Conservation (phyloP, 1,140 invertebrate species). For the Philopotamus ludificatus region DNA sequence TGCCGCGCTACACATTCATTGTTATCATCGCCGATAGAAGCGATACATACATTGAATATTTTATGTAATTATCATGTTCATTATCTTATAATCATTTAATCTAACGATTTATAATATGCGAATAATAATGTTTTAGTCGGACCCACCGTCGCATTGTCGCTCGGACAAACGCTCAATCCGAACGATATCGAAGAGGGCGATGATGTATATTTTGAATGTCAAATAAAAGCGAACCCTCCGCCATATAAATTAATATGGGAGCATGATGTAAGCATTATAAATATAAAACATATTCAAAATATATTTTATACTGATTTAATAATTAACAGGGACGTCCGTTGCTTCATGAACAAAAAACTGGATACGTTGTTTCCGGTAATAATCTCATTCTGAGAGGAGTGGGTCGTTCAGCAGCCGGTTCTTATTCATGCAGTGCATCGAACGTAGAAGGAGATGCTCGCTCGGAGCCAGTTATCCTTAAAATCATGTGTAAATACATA, state of each 20-base stretch:
- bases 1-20: conserved; percentile 29
- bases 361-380: conserved; percentile 78
- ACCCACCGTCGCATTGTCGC: conserved; percentile 70
- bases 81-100: background rate
- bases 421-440: conserved; percentile 80
- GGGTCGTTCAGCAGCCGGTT: conserved; percentile 72
- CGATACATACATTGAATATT: conserved; percentile 28
- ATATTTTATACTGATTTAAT: conserved; percentile 1
- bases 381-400: conserved; percentile 77
- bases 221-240: conserved; percentile 75
- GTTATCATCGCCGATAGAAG: conserved; percentile 16
- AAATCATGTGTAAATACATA: conserved; percentile 76
- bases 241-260: conserved; percentile 74
- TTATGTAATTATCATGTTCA: conserved; percentile 31
- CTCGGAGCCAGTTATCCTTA: conserved; percentile 73
- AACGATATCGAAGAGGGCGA: conserved; percentile 81
- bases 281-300: conserved; percentile 5
- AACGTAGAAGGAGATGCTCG: conserved; percentile 85
- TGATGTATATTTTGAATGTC: conserved; percentile 85
- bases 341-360: conserved; percentile 76
- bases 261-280: conserved; percentile 65
- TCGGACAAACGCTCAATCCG: conserved; percentile 76
- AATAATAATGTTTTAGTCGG: conserved; percentile 73
- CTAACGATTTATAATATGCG: too few species aligned
- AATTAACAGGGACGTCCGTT: conserved; percentile 72